Evolutionary conservation across 2,888 invertebrate species (phyloP).

Genomic region (Hydropsyche betteni): DNA sequence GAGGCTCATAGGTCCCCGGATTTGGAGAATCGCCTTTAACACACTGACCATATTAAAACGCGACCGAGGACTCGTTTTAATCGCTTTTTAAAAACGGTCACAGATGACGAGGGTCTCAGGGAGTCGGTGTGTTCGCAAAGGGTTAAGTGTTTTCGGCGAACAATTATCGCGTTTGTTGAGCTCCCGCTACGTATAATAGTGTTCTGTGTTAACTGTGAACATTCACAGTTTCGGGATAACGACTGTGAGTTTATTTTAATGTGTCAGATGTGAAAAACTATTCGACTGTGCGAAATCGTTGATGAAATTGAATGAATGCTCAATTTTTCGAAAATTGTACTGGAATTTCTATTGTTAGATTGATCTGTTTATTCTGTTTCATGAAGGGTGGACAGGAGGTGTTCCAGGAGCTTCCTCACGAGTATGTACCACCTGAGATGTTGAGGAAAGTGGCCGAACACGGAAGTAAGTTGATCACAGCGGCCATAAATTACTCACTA

Average conservation of each 20-base stretch:
- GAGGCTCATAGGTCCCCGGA: too few relatives aligned
- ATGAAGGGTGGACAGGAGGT: slow-evolving; percentile 83
- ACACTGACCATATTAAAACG: neutral
- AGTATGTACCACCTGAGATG: slow-evolving; percentile 96
- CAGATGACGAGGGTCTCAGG: neutral
- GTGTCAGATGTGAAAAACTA: slow-evolving; percentile 12
- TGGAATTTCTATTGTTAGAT: neutral
- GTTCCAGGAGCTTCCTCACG: slow-evolving; percentile 96
- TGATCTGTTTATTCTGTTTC: slow-evolving; percentile 7
- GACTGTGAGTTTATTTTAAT: slow-evolving; percentile 9
- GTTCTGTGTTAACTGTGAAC: too few relatives aligned
- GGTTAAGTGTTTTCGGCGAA: slow-evolving; percentile 6
- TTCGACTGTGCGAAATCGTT: too few relatives aligned
- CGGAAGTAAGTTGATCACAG: slow-evolving; percentile 76
- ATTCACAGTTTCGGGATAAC: slow-evolving; percentile 7
- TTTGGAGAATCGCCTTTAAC: neutral
- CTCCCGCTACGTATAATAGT: neutral
- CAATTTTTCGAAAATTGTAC: too few relatives aligned
- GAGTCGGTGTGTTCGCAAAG: neutral
- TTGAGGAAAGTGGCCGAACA: slow-evolving; percentile 95
- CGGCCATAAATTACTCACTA: slow-evolving; percentile 25
- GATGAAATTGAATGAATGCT: too few relatives aligned
- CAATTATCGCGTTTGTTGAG: neutral
- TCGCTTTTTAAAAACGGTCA: slow-evolving; percentile 1
- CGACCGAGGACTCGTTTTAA: neutral